Conservation (phyloP, 2,797 vertebrate species). For the Tragelaphus eurycerus region DNA sequence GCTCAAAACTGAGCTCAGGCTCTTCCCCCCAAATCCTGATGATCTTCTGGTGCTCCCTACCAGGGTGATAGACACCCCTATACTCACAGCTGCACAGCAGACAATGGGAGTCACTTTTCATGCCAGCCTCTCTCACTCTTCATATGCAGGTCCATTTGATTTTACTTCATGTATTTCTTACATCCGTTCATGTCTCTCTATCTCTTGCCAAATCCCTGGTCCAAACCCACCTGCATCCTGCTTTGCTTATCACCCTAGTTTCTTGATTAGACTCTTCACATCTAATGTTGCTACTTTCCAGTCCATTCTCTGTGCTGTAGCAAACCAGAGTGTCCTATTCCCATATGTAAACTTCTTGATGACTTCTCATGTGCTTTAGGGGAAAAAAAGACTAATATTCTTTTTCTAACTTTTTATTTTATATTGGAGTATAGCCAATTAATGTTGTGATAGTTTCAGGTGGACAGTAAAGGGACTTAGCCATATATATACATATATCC, state of each 20-base stretch:
- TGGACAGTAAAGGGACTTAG: not conserved
- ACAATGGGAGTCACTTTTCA: not conserved
- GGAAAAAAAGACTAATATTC: not conserved
- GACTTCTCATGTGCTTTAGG: not conserved
- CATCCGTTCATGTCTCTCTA: not conserved
- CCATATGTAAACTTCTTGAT: not conserved
- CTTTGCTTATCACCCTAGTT: not conserved
- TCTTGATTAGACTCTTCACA: not conserved
- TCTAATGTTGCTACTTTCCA: not conserved
- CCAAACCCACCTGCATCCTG: not conserved
- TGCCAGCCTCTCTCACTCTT: not conserved
- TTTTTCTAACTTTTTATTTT: not conserved
- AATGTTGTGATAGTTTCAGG: not conserved
- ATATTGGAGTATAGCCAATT: not conserved
- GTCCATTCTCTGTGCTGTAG: not conserved
- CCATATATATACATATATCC: not conserved
- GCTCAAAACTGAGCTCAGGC: not conserved
- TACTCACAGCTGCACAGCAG: rapidly evolving
- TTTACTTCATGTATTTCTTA: not conserved
- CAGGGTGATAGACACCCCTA: rapidly evolving
- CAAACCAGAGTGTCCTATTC: not conserved
- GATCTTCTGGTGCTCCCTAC: not conserved
- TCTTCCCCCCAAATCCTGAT: not conserved
- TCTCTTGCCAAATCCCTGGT: not conserved
- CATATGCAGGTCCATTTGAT: not conserved